phyloP scores from a whole-genome alignment of 2,888 invertebrate species.

The Escarpia spicata region DNA sequence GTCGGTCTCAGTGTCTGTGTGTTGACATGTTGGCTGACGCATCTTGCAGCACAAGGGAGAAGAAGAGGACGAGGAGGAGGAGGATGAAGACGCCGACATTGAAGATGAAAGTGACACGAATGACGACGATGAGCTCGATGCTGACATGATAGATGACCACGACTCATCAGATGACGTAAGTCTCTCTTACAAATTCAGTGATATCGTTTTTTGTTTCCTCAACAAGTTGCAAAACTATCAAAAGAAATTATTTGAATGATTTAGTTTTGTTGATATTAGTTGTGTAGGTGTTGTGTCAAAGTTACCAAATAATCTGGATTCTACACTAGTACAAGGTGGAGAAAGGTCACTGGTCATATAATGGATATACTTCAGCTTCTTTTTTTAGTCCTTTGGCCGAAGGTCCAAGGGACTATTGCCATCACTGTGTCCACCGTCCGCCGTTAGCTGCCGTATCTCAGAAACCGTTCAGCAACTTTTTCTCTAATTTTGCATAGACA shows the following conservation, averaged over 20 bases:
- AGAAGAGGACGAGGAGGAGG: conserved; percentile 65
- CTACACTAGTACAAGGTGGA: too few species aligned
- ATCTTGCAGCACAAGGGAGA: conserved; percentile 44
- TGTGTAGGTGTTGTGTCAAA: neutral
- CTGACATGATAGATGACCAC: conserved; percentile 56
- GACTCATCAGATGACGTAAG: conserved; percentile 44
- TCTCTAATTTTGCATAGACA: too few species aligned
- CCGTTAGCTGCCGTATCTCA: too few species aligned
- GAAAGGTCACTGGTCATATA: too few species aligned
- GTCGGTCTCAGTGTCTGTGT: neutral
- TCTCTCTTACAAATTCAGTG: neutral
- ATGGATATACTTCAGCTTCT: too few species aligned
- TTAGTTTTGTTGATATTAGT: too few species aligned
- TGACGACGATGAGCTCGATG: conserved; percentile 63
- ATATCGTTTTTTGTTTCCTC: neutral
- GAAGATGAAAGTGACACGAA: conserved; percentile 65
- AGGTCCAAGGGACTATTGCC: too few species aligned
- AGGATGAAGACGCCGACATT: conserved; percentile 65
- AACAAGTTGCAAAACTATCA: too few species aligned
- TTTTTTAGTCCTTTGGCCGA: too few species aligned
- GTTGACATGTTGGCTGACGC: neutral
- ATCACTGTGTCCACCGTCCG: too few species aligned
- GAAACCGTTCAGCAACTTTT: too few species aligned
- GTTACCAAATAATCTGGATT: neutral
- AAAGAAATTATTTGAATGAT: too few species aligned